Conservation (phyloP, 2,113 vertebrate genomes). For the Ovis aries region ARS-UI_Ramb_v3.0 NC_056068.1:51751501-51752000, state of each 20-base stretch:
- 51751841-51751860: not conserved
- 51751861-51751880: not conserved
- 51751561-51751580: not conserved
- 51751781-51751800: not conserved
- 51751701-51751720: not conserved
- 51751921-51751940: not conserved
- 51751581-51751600: not conserved
- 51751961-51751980: not conserved
- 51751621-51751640: not conserved
- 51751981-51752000: not conserved
- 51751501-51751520: not conserved
- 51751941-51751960: not conserved
- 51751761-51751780: not conserved
- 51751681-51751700: not conserved
- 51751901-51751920: constrained; percentile 4
- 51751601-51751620: not conserved
- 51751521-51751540: not conserved
- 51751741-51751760: not conserved
- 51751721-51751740: not conserved
- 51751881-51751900: not conserved
- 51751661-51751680: not conserved
- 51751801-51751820: not conserved
- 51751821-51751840: not conserved
- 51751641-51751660: not conserved
- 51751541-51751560: not conserved